These are phyloP conservation scores for Ormyrus pomaceus DNA, from an alignment of 2,888 invertebrate genomes.

Conservation along the genomic window DNA sequence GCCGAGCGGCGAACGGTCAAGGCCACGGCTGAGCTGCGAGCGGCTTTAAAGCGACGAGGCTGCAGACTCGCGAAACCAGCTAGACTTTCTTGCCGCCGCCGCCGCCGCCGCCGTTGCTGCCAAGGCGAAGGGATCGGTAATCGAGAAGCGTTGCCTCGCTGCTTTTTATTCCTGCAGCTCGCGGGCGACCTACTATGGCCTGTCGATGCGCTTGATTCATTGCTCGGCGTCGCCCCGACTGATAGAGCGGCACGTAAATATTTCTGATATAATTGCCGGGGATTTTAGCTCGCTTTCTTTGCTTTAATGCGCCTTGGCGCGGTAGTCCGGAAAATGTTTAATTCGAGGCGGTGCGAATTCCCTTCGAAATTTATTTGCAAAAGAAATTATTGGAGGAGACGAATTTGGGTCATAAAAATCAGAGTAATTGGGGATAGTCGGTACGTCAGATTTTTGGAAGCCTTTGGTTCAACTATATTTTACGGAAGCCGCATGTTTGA, in stretches of 20 bases:
- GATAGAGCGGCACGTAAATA: too few species aligned
- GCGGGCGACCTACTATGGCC: conserved; percentile 1
- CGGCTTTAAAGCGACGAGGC: not conserved
- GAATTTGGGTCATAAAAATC: not conserved
- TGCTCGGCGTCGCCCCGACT: too few species aligned
- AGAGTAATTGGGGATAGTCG: not conserved
- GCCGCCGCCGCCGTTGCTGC: not conserved
- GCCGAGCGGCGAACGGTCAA: conserved; percentile 41
- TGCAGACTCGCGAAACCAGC: not conserved
- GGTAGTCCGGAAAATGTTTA: too few species aligned
- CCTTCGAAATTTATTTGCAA: too few species aligned
- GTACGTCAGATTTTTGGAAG: not conserved
- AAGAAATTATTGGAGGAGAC: not conserved
- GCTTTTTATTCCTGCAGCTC: conserved; percentile 15
- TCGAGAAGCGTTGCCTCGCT: not conserved
- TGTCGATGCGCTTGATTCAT: conserved; percentile 1
- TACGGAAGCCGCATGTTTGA: not conserved
- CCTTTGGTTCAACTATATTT: not conserved
- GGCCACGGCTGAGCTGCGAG: conserved; percentile 26
- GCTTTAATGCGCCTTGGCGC: too few species aligned
- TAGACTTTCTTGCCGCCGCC: too few species aligned
- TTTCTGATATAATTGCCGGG: too few species aligned
- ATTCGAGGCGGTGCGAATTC: too few species aligned
- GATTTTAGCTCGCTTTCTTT: too few species aligned
- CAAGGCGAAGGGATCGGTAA: not conserved